phyloP scores from a whole-genome alignment of 2,797 vertebrate genomes.

The Xyrichtys novacula region DNA sequence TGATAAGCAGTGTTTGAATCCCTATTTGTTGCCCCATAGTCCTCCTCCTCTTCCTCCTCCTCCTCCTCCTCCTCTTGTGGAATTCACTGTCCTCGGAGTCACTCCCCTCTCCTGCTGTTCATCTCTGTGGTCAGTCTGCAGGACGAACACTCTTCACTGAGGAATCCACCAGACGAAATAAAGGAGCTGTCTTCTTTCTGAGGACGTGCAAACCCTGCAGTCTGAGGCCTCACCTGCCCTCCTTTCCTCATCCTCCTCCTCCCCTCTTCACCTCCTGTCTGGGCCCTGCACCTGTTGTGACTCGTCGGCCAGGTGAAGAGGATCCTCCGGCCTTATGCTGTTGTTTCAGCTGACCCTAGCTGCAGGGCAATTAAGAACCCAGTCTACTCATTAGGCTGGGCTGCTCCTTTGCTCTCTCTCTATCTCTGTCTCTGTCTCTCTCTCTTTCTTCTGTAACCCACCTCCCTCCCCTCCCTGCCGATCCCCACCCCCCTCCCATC shows the following conservation, averaged over 20 bases:
- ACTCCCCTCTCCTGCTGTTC: slow-evolving; percentile 58
- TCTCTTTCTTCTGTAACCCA: slow-evolving; percentile 46
- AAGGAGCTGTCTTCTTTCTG: slow-evolving; percentile 19
- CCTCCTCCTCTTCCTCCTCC: slow-evolving; percentile 21
- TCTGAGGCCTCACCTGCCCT: slow-evolving; percentile 45
- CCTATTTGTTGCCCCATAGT: slow-evolving; percentile 35
- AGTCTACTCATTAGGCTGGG: slow-evolving; percentile 72
- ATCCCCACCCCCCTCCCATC: slow-evolving; percentile 65
- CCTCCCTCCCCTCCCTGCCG: slow-evolving; percentile 61
- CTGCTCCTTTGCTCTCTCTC: slow-evolving; percentile 62
- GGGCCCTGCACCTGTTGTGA: slow-evolving; percentile 76
- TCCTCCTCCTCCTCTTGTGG: slow-evolving; percentile 60
- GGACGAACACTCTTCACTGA: slow-evolving; percentile 22
- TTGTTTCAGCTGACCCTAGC: slow-evolving; percentile 77
- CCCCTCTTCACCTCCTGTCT: slow-evolving; percentile 41
- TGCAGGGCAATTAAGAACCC: slow-evolving; percentile 60
- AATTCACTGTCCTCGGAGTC: slow-evolving; percentile 67
- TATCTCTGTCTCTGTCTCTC: slow-evolving; percentile 34
- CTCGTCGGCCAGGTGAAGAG: slow-evolving; percentile 77
- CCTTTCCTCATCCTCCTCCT: slow-evolving; percentile 16
- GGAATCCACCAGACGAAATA: slow-evolving; percentile 41
- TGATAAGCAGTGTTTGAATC: slow-evolving; percentile 59
- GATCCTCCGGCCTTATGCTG: slow-evolving; percentile 55
- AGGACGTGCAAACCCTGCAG: slow-evolving; percentile 28
- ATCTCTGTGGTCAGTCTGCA: slow-evolving; percentile 51